Conservation (phyloP, 2,797 vertebrate genomes). For the Urocyon cinereoargenteus region DNA sequence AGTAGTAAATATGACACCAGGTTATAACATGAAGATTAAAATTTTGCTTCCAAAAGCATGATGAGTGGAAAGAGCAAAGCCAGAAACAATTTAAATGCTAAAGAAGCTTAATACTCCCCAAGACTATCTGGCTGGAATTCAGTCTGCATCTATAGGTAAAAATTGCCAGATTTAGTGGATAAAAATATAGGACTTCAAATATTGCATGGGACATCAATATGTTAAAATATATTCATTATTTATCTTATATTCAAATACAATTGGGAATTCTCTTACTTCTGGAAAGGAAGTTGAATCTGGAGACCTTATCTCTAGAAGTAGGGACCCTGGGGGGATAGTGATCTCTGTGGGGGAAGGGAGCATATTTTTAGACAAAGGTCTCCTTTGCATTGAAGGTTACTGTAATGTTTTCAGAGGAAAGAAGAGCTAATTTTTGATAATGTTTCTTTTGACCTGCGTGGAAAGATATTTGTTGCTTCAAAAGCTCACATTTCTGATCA, state of each 20-base stretch:
- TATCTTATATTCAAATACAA: neutral
- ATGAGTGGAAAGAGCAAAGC: neutral
- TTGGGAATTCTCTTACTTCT: neutral
- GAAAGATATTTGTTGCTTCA: neutral
- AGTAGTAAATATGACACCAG: neutral
- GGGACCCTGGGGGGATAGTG: neutral
- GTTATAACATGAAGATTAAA: neutral
- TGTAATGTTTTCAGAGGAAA: neutral
- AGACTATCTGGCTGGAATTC: neutral
- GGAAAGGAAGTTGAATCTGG: neutral
- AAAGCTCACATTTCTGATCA: neutral
- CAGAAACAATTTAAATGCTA: neutral
- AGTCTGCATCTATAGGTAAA: neutral
- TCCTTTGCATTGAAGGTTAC: neutral
- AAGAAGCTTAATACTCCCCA: neutral
- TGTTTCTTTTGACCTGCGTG: neutral
- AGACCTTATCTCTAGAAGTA: neutral
- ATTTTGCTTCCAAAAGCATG: neutral
- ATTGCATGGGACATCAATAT: neutral
- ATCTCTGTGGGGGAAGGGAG: neutral
- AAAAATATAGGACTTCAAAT: constrained; percentile 19
- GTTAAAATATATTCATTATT: neutral
- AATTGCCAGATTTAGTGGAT: neutral
- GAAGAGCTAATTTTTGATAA: neutral
- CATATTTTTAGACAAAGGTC: neutral